Base-by-base conservation (phyloP, 2,797 vertebrate species). In the Sarcophilus harrisii region DNA sequence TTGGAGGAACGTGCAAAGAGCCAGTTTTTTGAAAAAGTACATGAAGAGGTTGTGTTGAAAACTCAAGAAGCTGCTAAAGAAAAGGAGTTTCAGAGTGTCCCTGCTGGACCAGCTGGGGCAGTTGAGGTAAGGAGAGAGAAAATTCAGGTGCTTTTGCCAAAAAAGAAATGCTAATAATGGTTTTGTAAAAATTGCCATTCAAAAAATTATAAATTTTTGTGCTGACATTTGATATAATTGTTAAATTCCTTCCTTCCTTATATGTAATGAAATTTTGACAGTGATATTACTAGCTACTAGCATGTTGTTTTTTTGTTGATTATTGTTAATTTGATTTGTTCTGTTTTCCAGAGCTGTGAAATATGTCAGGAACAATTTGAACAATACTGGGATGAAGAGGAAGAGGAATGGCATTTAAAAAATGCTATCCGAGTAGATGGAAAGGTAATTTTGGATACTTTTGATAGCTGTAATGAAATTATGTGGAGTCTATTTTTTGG, bases 331-430 rank as follows among this genome's bases (percentile, higher is more conserved):
- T 96, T 94, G 16, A 1, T 94, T 94, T 92, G 9, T 95, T 98
- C 91, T 97, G 49, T 92, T 97, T 98, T 96, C 55, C 97, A 99
- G 99, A 98, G 98, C 29, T 99, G 99, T 98, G 99, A 99, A 98
- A 99, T 99, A 98, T 99, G 99, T 96, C 99, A 99, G 98, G 99
- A 99, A 97, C 98, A 99, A 58, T 99, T 99, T 98, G 99, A 99
- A 98, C 99, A 99, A 91, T 99, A 99, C 96, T 99, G 99, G 99
- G 99, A 99, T 97, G 99, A 99, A 97, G 99, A 99, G 13, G 99
- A 99, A 97, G 99, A 99, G 95, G 99, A 99, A 96, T 99, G 99
- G 99, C 99, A 99, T 97, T 98, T 99, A 95, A 99, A 99, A 98
- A 99, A 99, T 95, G 99, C 99, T 30, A 98, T 99, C 97, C 98